Evolutionary conservation across 2,888 invertebrate species (phyloP), one percentile per base, ranked within the genome.

Genomic region (Polydrusus cervinus): DNA sequence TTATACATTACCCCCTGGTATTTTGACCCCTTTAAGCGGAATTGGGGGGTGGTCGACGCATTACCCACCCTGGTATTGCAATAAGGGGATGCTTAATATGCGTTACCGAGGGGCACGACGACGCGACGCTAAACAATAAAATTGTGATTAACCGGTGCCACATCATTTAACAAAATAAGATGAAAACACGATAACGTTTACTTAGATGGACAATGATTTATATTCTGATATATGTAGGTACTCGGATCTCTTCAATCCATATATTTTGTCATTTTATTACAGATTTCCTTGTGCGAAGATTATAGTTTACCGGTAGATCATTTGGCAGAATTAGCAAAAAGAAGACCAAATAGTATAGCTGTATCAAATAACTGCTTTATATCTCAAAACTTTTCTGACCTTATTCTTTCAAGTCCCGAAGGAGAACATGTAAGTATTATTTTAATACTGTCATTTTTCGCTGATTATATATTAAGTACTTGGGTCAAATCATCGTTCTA

Each of bases 281-380:
- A 95, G 95, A 93, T 95, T 84, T 93, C 94, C 79, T 90, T 95
- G 82, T 95, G 95, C 88, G 95, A 95, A 85, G 95, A 95, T 87
- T 95, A 95, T 88, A 94, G 94, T 88, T 90, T 95, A 82, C 95
- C 95, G 65, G 93, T 95, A 82, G 95, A 95, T 88, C 94, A 94
- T 87, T 92, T 95, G 80, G 75, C 75, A 45, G 94, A 94, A 87
- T 71, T 80, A 49, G 89, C 90, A 77, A 94, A 91, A 85, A 90
- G 90, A 89, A 86, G 93, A 88, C 87, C 93, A 87, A 87, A 92
- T 88, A 87, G 91, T 85, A 90, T 90, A 82, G 90, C 88, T 62
- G 88, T 89, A 84, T 89, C 92, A 86, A 86, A 79, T 65, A 79
- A 81, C 70, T 78, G 75, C 64, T 77, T 77, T 45, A 53, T 74